Evolutionary conservation across 2,797 vertebrate species (phyloP).

Genomic region (Enteromius anoplus): DNA sequence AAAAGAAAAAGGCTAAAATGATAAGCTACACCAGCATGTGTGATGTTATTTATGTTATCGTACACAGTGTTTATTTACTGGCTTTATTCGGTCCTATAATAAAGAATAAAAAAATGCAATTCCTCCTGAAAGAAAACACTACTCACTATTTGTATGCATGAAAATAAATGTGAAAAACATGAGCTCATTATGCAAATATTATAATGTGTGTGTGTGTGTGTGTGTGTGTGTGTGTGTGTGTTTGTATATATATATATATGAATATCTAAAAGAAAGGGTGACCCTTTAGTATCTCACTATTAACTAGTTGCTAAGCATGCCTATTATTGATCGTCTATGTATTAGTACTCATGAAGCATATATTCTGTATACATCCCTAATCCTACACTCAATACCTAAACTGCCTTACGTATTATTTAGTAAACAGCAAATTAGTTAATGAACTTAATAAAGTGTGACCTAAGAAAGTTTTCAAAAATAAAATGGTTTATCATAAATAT

Average conservation of each 20-base stretch:
- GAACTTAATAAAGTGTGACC: not conserved
- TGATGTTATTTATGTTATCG: not conserved
- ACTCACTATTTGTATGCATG: not conserved
- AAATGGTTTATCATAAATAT: not conserved
- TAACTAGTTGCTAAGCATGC: not conserved
- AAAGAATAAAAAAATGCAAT: not conserved
- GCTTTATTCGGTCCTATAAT: not conserved
- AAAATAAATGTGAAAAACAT: not conserved
- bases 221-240: no score
- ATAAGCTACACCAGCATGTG: not conserved
- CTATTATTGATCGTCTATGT: not conserved
- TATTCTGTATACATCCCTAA: not conserved
- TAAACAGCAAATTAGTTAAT: not conserved
- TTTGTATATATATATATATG: not conserved
- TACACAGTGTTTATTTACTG: not conserved
- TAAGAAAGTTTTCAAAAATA: not conserved
- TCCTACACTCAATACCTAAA: not conserved
- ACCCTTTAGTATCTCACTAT: not conserved
- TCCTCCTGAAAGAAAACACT: not conserved
- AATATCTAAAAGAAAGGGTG: not conserved
- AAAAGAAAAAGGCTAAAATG: not conserved
- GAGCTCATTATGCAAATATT: not conserved
- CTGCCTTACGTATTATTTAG: not conserved
- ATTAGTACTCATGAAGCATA: not conserved
- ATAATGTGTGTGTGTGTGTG: not conserved